Conservation (phyloP, 2,797 vertebrate species). For the Alosa sapidissima region DNA sequence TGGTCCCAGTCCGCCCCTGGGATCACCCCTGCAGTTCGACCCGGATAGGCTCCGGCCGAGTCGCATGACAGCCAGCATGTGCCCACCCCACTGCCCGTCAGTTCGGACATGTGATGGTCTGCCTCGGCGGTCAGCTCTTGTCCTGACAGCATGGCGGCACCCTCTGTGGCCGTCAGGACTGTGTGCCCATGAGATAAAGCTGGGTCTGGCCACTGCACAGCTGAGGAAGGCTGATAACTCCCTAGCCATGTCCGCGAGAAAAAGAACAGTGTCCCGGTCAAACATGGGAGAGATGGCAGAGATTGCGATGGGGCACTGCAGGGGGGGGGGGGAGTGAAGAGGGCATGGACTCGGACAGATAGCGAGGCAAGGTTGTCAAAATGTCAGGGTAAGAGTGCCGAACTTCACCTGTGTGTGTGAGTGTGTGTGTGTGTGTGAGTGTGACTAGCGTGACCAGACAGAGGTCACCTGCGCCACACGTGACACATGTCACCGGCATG, state of each 20-base stretch:
- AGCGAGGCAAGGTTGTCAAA: background rate
- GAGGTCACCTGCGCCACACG: constrained; percentile 13
- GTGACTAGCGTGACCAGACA: background rate
- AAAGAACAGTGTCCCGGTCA: background rate
- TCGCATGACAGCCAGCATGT: background rate
- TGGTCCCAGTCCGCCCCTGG: too few relatives aligned
- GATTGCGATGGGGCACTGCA: background rate
- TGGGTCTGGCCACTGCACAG: background rate
- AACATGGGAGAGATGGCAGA: background rate
- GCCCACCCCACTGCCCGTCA: background rate
- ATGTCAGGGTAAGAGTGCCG: background rate
- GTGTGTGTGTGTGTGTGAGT: background rate
- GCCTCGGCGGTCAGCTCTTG: background rate
- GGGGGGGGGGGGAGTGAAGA: background rate
- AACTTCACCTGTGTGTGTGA: background rate
- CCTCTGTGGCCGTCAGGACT: background rate
- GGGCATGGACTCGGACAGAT: constrained; percentile 1
- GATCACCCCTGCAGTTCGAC: background rate
- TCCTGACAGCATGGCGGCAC: background rate
- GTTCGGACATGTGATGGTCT: background rate
- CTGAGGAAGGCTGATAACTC: constrained; percentile 10
- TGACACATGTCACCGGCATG: constrained; percentile 8
- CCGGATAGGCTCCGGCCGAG: background rate
- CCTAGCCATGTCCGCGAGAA: background rate
- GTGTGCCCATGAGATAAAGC: constrained; percentile 1